Conservation (phyloP, 2,888 invertebrate species). For the Conus canariensis region DNA sequence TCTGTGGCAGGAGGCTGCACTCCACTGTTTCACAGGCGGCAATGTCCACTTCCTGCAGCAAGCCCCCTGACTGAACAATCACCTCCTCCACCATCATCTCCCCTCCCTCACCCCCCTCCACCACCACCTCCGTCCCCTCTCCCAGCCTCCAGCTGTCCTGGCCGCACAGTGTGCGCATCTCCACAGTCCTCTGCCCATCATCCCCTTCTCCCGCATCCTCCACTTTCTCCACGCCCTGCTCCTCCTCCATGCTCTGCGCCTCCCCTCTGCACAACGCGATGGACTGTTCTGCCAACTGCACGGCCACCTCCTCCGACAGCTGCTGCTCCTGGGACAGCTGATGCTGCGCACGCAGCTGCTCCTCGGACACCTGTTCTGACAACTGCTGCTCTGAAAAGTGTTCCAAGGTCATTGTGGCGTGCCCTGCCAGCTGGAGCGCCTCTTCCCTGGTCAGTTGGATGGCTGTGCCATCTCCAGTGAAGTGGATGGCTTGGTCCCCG, state of each 20-base stretch:
- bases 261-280: neutral
- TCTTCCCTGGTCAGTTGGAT: neutral
- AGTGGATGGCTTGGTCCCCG: neutral
- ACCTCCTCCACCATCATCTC: conserved; percentile 33
- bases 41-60: conserved; percentile 41
- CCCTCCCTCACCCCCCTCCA: neutral
- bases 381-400: neutral
- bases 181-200: conserved; percentile 6
- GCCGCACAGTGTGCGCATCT: neutral
- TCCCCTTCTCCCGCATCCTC: neutral
- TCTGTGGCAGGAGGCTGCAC: conserved; percentile 41
- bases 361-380: neutral
- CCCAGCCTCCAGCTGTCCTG: neutral
- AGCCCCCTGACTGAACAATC: conserved; percentile 12
- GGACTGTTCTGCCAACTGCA: conserved; percentile 24
- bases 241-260: neutral
- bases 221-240: neutral
- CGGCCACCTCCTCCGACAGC: conserved; percentile 28
- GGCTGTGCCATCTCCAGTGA: neutral
- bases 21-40: conserved; percentile 42
- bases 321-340: neutral
- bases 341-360: neutral
- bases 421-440: neutral
- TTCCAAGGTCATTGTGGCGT: neutral
- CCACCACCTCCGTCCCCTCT: neutral